Evolutionary conservation across 2,888 invertebrate species (phyloP).

Genomic region (Heliconius cydno): DNA sequence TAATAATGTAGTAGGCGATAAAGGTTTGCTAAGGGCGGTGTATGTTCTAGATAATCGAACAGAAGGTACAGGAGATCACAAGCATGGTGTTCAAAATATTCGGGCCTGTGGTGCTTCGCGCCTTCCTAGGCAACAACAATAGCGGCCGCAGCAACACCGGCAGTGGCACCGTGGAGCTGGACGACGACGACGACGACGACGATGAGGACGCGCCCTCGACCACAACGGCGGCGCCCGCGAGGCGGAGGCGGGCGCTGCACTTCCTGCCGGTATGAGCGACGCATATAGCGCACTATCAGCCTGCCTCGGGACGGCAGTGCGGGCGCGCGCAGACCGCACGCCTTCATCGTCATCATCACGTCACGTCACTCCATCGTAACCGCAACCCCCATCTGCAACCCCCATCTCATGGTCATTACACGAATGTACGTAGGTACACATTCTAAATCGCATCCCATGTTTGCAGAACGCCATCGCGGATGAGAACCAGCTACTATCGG

Average conservation of each 20-base stretch:
- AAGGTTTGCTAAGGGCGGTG: slow-evolving; percentile 64
- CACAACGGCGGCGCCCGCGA: slow-evolving; percentile 51
- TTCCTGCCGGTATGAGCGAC: slow-evolving; percentile 73
- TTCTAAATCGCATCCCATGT: slow-evolving; percentile 36
- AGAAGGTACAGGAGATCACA: slow-evolving; percentile 89
- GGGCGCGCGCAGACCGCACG: slow-evolving; percentile 69
- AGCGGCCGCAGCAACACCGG: slow-evolving; percentile 72
- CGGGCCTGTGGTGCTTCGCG: slow-evolving; percentile 88
- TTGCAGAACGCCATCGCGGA: slow-evolving; percentile 74
- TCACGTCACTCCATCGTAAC: slow-evolving; percentile 52
- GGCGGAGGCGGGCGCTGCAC: slow-evolving; percentile 67
- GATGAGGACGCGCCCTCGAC: slow-evolving; percentile 83
- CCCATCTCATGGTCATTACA: slow-evolving; percentile 52
- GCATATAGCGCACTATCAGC: slow-evolving; percentile 74
- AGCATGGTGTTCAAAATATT: slow-evolving; percentile 89
- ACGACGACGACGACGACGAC: slow-evolving; percentile 84
- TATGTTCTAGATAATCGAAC: slow-evolving; percentile 88
- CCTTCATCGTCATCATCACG: slow-evolving; percentile 56
- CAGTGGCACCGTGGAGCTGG: slow-evolving; percentile 73
- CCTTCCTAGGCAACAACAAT: slow-evolving; percentile 81
- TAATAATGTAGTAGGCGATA: slow-evolving; percentile 39
- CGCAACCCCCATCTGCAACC: slow-evolving; percentile 53
- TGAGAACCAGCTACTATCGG: slow-evolving; percentile 78
- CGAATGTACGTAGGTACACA: slow-evolving; percentile 8
- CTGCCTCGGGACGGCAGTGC: slow-evolving; percentile 79